Percentiles rank a stretch among this genome's conserved stretches.
Evolutionary conservation across 2,888 invertebrate genomes (phyloP).

Genomic region (Aquatica leii): DNA sequence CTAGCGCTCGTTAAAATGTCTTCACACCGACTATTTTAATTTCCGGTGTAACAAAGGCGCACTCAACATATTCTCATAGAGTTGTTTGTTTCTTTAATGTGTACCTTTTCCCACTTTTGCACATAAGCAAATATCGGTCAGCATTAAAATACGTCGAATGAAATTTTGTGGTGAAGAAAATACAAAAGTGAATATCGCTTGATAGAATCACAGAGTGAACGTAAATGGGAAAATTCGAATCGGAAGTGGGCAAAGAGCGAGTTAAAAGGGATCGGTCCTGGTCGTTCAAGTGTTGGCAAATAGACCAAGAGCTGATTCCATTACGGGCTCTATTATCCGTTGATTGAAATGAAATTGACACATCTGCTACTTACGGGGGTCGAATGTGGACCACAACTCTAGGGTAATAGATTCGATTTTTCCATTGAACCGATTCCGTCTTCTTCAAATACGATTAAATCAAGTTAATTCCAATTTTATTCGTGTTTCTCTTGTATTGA

Average conservation of each 20-base stretch:
- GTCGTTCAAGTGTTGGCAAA: slow-evolving; percentile 58
- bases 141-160: no score
- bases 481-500: not conserved
- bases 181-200: not conserved
- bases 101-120: no score
- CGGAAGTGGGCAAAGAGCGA: slow-evolving; percentile 41
- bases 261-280: slow-evolving; percentile 47
- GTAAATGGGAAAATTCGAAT: slow-evolving; percentile 32
- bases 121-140: no score
- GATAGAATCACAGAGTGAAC: slow-evolving; percentile 4
- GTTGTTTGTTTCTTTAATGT: not conserved
- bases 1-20: slow-evolving; percentile 58
- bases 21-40: slow-evolving; percentile 54
- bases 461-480: slow-evolving; percentile 29
- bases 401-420: slow-evolving; percentile 31
- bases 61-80: slow-evolving; percentile 18
- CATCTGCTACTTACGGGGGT: slow-evolving; percentile 60
- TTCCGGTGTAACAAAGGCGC: slow-evolving; percentile 46
- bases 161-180: no score
- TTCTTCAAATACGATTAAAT: slow-evolving; percentile 50
- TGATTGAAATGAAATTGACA: slow-evolving; percentile 64
- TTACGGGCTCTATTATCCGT: slow-evolving; percentile 61
- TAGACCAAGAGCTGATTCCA: slow-evolving; percentile 63
- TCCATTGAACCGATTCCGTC: slow-evolving; percentile 38
- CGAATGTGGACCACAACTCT: slow-evolving; percentile 35